Evolutionary conservation across 2,888 invertebrate genomes (phyloP), one percentile per base, ranked within the genome.

Genomic region (Trachelus troglodyta): DNA sequence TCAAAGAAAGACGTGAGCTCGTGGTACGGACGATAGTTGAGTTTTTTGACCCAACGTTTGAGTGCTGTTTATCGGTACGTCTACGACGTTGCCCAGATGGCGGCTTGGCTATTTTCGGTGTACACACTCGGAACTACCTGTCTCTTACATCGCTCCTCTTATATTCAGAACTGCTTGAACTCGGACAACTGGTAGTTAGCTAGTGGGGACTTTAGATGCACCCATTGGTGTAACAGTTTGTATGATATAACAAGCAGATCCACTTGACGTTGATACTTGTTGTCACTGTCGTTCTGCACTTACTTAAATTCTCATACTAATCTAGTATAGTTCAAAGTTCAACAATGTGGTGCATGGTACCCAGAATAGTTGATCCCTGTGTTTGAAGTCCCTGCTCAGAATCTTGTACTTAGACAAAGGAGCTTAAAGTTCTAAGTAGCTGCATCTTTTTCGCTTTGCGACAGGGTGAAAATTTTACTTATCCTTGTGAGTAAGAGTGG

Each of bases 51-150:
- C 81, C 77, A 75, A 80, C 79, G 78, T 78, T 86, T 82, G 83
- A 83, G 86, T 84, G 82, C 80, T 86, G 87, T 88, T 89, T 89
- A 89, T 90, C 89, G 83, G 82, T 81, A 83, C 79, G 83, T 81
- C 83, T 80, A 81, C 87, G 89, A 91, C 87, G 86, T 86, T 90
- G 86, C 85, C 89, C 91, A 91, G 88, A 91, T 89, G 90, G 90
- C 88, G 79, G 69, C 74, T 73, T 76, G 79, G 86, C 86, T 91
- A 91, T 91, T 90, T 90, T 87, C 81, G 85, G 85, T 84, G 76
- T 82, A 75, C 76, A 79, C 77, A 69, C 76, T 76, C 77, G 78
- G 76, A 73, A 78, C 82, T 83, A 85, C 84, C 83, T 83, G 84
- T 82, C 84, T 82, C 82, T 80, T 31, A 11, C 31, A 31, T 23